Percentiles rank a stretch among this genome's conserved stretches.
These are phyloP conservation scores for Octodon degus DNA, from an alignment of 2,113 vertebrate genomes.

Conservation along the genomic window DNA sequence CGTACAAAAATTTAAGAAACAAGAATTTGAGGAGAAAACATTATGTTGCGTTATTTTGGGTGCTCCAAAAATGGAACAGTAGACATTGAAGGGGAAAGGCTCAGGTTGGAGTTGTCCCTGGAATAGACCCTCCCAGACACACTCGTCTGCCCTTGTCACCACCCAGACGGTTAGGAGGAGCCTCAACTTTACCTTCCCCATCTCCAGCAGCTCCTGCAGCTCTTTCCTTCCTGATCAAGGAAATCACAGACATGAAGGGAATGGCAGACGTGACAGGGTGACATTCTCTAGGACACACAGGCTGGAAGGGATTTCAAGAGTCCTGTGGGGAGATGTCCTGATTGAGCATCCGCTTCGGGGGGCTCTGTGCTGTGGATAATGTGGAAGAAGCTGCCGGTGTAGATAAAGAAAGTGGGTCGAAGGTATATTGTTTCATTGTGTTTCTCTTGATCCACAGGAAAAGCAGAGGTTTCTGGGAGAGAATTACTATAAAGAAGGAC, in stretches of 20 bases:
- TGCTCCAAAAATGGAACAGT: background rate
- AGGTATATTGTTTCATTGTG: background rate
- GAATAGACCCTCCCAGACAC: background rate
- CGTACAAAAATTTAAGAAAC: background rate
- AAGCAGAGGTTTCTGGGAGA: constrained; percentile 95
- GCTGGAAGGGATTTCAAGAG: background rate
- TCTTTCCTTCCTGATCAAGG: constrained; percentile 31
- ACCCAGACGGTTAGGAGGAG: background rate
- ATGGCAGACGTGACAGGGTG: background rate
- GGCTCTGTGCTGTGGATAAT: background rate
- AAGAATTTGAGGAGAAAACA: background rate
- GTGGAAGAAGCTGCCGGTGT: background rate
- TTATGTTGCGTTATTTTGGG: background rate
- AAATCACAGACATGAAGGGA: constrained; percentile 2
- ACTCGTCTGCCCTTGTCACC: background rate
- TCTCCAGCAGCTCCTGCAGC: background rate
- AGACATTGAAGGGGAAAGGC: background rate
- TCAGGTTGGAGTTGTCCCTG: background rate
- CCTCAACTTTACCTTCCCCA: background rate
- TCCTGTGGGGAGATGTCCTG: background rate
- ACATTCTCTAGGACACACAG: background rate
- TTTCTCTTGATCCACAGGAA: constrained; percentile 87
- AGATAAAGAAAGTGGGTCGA: background rate
- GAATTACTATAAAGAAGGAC: constrained; percentile 95
- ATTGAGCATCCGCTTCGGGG: background rate